Conservation (phyloP, 1,140 invertebrate species). For the Papilio dardanus region DNA sequence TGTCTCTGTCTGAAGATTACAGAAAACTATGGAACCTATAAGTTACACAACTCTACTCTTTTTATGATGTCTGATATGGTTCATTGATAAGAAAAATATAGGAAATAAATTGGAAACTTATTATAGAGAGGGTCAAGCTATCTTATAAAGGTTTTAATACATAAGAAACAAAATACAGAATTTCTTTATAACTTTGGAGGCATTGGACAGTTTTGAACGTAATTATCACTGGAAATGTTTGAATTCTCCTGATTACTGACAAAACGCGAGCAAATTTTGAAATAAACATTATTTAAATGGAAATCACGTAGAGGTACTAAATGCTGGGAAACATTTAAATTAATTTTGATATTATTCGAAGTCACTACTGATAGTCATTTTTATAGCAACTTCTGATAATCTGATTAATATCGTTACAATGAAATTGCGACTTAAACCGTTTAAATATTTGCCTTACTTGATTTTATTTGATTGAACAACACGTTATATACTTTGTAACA, state of each 20-base stretch:
- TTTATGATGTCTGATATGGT: neutral
- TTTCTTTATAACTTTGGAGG: neutral
- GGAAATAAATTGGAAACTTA: too few relatives aligned
- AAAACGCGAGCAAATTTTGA: conserved; percentile 4
- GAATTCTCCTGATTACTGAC: neutral
- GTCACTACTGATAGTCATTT: neutral
- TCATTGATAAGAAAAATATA: neutral
- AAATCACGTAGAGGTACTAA: conserved; percentile 4
- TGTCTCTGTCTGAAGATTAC: conserved; percentile 57
- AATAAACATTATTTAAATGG: conserved; percentile 23
- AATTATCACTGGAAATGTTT: conserved; percentile 17
- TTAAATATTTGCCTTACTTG: too few relatives aligned
- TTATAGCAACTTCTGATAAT: neutral
- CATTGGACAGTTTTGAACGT: neutral
- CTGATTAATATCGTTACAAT: neutral
- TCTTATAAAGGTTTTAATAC: too few relatives aligned
- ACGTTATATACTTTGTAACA: too few relatives aligned
- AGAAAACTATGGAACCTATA: conserved; percentile 51
- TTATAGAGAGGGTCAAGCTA: too few relatives aligned
- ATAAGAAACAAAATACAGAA: too few relatives aligned
- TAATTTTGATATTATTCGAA: neutral
- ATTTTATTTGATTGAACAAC: too few relatives aligned
- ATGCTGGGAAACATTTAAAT: conserved; percentile 3
- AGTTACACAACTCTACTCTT: conserved; percentile 44
- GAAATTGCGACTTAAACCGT: too few relatives aligned